phyloP scores from a whole-genome alignment of 2,888 invertebrate species.

The Drosophila rellima region DNA sequence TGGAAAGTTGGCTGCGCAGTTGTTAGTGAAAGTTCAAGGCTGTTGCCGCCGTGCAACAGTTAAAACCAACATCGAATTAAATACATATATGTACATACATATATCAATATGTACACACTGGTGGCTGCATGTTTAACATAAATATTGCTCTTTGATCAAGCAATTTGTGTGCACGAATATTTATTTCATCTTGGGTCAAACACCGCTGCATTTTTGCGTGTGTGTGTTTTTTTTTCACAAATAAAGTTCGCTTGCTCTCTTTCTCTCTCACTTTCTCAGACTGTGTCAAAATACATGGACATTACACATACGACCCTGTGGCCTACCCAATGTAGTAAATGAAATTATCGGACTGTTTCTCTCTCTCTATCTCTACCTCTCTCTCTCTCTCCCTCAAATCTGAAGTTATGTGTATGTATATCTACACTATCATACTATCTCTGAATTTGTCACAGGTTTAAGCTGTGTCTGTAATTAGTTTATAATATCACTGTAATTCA shows the following conservation, averaged over 20 bases:
- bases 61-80: conserved; percentile 20
- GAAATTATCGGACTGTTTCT: neutral
- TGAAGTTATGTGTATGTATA: too few relatives aligned
- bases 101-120: conserved; percentile 24
- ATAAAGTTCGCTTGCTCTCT: neutral
- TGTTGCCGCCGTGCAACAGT: conserved; percentile 41
- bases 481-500: neutral
- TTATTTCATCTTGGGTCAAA: conserved; percentile 3
- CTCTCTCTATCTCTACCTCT: too few relatives aligned
- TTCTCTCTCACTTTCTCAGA: neutral
- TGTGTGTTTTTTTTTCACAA: neutral
- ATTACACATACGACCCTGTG: neutral
- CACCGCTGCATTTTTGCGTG: neutral
- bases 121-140: conserved; percentile 30
- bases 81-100: conserved; percentile 1
- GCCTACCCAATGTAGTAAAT: neutral
- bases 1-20: conserved; percentile 36
- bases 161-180: conserved; percentile 14
- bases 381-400: too few relatives aligned
- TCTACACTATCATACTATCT: too few relatives aligned
- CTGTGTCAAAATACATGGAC: neutral
- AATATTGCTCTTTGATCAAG: conserved; percentile 49
- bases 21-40: conserved; percentile 75
- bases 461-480: too few relatives aligned
- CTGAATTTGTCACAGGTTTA: too few relatives aligned